These are phyloP conservation scores for Calvadosia cruxmelitensis DNA, from an alignment of 30 jellyfish, hydroid and myxozoan species.

Conservation along the genomic window DNA sequence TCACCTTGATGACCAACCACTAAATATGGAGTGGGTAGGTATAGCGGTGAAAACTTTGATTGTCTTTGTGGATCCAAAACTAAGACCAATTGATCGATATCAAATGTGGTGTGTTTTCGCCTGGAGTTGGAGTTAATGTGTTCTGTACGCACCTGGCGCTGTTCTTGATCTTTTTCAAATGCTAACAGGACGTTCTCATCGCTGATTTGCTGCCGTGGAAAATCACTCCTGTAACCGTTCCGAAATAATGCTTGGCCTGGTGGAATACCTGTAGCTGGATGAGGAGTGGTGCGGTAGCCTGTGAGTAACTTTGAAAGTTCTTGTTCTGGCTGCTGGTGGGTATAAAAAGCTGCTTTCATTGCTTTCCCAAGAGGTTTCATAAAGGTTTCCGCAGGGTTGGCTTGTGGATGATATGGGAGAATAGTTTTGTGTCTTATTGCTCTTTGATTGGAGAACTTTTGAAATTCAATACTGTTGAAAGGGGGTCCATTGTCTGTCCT, in stretches of 20 bases:
- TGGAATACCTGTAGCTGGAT: conserved; percentile 25
- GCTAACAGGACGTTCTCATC: too few relatives aligned
- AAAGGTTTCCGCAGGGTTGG: conserved; percentile 29
- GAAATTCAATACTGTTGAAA: conserved; percentile 8
- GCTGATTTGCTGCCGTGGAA: too few relatives aligned
- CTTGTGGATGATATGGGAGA: conserved; percentile 38
- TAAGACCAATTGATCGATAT: too few relatives aligned
- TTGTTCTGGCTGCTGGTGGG: background rate
- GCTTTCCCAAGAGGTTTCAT: conserved; percentile 47
- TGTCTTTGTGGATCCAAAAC: too few relatives aligned
- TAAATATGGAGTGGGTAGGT: too few relatives aligned
- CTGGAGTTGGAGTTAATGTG: too few relatives aligned
- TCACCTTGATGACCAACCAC: too few relatives aligned
- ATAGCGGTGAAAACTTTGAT: too few relatives aligned
- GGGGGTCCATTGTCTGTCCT: conserved; percentile 37
- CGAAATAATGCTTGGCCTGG: conserved; percentile 35
- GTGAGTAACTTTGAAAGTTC: conserved; percentile 6
- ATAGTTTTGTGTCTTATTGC: conserved; percentile 13
- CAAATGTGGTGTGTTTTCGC: too few relatives aligned
- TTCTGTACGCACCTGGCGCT: too few relatives aligned
- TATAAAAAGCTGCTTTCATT: conserved; percentile 3
- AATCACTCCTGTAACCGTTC: conserved; percentile 14
- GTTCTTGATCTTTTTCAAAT: too few relatives aligned
- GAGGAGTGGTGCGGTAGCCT: conserved; percentile 17
- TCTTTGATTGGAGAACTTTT: conserved; percentile 7